phyloP scores from a whole-genome alignment of 23 tunicate genomes.

The Trididemnum nubilum region DNA sequence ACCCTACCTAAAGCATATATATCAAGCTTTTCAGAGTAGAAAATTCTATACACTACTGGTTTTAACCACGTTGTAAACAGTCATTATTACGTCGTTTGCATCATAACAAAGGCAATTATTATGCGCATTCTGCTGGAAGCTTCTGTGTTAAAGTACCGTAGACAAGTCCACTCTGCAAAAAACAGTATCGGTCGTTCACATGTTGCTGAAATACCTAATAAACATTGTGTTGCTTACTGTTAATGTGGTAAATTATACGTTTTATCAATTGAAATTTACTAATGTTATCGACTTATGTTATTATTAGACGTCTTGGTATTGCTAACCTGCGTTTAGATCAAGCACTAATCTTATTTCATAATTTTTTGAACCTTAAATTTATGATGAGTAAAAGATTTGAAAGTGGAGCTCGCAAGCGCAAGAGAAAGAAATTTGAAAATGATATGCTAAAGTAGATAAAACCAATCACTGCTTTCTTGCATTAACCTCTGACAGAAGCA shows the following conservation, averaged over 20 bases:
- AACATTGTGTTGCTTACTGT: neutral
- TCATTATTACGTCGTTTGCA: too few relatives aligned
- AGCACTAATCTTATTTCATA: too few relatives aligned
- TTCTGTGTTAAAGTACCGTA: neutral
- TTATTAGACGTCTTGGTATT: neutral
- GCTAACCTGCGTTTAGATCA: too few relatives aligned
- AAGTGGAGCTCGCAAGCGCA: too few relatives aligned
- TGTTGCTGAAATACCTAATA: neutral
- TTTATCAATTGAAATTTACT: neutral
- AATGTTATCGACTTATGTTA: neutral
- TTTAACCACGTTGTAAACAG: neutral
- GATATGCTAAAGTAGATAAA: neutral
- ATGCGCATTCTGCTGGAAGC: neutral
- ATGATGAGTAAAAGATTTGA: too few relatives aligned
- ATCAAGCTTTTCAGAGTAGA: too few relatives aligned
- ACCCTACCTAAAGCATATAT: too few relatives aligned
- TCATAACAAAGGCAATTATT: neutral
- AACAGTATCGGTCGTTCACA: neutral
- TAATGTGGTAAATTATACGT: too few relatives aligned
- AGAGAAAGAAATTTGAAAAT: slow-evolving; percentile 5
- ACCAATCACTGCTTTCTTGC: too few relatives aligned
- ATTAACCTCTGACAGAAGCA: too few relatives aligned
- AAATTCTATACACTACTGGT: neutral
- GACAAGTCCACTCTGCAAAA: neutral
- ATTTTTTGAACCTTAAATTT: too few relatives aligned